Evolutionary conservation across 2,113 vertebrate genomes (phyloP).

Genomic region (Rhinolophus sinicus): DNA sequence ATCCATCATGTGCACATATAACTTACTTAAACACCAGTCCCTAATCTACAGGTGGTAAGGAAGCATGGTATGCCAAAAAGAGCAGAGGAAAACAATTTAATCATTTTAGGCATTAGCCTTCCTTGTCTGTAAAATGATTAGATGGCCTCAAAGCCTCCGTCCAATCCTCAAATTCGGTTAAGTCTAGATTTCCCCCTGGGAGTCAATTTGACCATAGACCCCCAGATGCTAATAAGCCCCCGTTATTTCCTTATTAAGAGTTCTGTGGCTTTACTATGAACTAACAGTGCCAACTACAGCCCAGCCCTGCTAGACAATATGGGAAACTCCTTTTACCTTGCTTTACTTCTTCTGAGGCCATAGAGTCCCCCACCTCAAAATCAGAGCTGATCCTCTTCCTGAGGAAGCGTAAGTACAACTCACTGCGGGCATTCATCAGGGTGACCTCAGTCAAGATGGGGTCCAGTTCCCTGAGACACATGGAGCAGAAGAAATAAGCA

Average conservation of each 20-base stretch:
- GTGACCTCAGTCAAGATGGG: slow-evolving; percentile 96
- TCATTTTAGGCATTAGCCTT: neutral
- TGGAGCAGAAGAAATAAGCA: slow-evolving; percentile 43
- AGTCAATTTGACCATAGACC: neutral
- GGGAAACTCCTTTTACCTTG: slow-evolving; percentile 88
- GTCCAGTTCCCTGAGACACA: slow-evolving; percentile 92
- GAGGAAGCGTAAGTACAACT: slow-evolving; percentile 97
- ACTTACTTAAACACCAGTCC: neutral
- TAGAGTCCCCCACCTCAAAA: slow-evolving; percentile 95
- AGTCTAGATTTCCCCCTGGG: neutral
- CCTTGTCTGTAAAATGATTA: neutral
- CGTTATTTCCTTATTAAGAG: neutral
- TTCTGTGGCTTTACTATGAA: neutral
- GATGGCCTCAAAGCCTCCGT: neutral
- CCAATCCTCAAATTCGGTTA: neutral
- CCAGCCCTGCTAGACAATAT: neutral
- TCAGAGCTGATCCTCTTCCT: slow-evolving; percentile 93
- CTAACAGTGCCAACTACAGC: neutral
- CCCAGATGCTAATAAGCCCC: neutral
- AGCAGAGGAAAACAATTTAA: neutral
- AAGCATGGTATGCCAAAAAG: neutral
- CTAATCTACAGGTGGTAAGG: neutral
- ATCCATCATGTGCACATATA: neutral
- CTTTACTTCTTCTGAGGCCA: slow-evolving; percentile 90
- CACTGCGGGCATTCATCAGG: slow-evolving; percentile 96